These are phyloP conservation scores for Sebastolobus altivelis DNA, from an alignment of 2,797 vertebrate species.

Conservation along the genomic window DNA sequence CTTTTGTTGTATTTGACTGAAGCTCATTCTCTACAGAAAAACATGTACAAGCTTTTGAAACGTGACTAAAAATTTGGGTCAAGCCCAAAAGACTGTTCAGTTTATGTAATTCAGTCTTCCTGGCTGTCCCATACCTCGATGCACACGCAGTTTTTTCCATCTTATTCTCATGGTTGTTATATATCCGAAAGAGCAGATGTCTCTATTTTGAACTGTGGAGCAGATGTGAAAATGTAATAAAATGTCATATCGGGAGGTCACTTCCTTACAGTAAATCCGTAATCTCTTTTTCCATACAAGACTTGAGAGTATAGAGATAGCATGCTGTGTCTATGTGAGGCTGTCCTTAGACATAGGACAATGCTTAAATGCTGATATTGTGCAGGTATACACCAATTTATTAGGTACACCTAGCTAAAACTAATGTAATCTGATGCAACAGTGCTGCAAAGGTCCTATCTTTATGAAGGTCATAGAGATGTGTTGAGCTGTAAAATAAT, in stretches of 20 bases:
- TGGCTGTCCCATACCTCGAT: background rate
- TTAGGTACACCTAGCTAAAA: too few relatives aligned
- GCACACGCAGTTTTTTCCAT: background rate
- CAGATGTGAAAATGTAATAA: constrained; percentile 37
- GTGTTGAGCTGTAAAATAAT: too few relatives aligned
- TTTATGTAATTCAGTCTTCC: background rate
- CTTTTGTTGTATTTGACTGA: too few relatives aligned
- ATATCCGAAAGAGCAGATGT: constrained; percentile 26
- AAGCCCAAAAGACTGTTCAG: background rate
- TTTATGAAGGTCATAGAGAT: too few relatives aligned
- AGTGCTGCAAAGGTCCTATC: too few relatives aligned
- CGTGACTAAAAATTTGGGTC: background rate
- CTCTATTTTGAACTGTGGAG: constrained; percentile 21
- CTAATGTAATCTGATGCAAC: too few relatives aligned
- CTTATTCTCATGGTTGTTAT: constrained; percentile 1
- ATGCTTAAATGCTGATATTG: background rate
- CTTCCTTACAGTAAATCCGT: background rate
- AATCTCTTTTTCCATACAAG: constrained; percentile 16
- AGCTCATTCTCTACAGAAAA: background rate
- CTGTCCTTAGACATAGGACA: background rate
- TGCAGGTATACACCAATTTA: background rate
- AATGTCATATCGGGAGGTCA: constrained; percentile 26
- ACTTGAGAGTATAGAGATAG: background rate
- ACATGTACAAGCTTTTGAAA: background rate
- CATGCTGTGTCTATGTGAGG: background rate